These are phyloP conservation scores for Anthophora plumipes DNA, from an alignment of 2,888 invertebrate species.

Conservation along the genomic window DNA sequence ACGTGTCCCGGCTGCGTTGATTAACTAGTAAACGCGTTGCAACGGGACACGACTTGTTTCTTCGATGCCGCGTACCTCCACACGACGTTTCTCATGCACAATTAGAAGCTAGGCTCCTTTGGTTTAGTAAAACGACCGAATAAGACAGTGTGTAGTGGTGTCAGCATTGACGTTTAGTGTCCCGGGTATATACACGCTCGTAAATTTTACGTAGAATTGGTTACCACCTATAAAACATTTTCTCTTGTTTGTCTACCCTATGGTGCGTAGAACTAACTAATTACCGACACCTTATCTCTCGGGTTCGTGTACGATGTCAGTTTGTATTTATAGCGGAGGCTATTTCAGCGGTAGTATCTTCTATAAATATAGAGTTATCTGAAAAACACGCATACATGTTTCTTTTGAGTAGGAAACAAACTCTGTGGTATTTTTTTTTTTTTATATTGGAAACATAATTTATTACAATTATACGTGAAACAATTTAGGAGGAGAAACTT, in stretches of 20 bases:
- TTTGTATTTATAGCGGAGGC: neutral
- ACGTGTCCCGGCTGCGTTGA: slow-evolving; percentile 40
- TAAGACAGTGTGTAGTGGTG: slow-evolving; percentile 12
- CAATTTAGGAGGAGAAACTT: no score
- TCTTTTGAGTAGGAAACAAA: no score
- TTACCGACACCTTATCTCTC: neutral
- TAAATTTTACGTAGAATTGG: slow-evolving; percentile 48
- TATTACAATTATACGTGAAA: no score
- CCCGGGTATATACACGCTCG: slow-evolving; percentile 36
- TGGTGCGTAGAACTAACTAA: slow-evolving; percentile 24
- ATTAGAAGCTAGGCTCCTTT: slow-evolving; percentile 21
- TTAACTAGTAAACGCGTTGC: slow-evolving; percentile 31
- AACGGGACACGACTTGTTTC: neutral
- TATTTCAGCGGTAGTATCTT: no score
- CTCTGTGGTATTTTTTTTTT: no score
- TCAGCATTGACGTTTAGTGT: slow-evolving; percentile 48
- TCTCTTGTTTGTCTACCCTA: slow-evolving; percentile 22
- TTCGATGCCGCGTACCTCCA: no score
- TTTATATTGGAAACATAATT: no score
- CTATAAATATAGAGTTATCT: no score
- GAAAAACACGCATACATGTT: no score
- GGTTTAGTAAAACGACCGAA: slow-evolving; percentile 7
- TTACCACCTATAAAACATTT: slow-evolving; percentile 41
- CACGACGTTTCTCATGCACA: slow-evolving; percentile 1
- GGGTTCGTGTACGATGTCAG: neutral